phyloP scores from a whole-genome alignment of 1,140 invertebrate genomes.

The Dendroctonus valens region DNA sequence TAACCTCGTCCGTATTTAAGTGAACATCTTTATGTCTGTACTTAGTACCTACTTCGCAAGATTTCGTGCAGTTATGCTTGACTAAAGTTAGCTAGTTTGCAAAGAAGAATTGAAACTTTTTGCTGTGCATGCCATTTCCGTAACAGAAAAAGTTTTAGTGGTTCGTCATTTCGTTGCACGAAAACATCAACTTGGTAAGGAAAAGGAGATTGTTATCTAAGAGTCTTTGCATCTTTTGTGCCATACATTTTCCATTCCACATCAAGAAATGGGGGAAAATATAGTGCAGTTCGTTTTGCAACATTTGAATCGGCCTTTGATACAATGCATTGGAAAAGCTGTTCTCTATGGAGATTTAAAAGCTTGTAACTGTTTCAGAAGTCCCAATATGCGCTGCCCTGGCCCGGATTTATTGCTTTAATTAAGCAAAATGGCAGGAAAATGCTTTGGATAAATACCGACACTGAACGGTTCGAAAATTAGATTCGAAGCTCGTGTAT shows the following conservation, averaged over 20 bases:
- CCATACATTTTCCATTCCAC: too few species aligned
- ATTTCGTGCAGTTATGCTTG: conserved; percentile 19
- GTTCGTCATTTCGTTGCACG: not conserved
- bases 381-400: conserved; percentile 1
- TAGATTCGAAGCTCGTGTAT: too few species aligned
- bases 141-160: conserved; percentile 5
- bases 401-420: conserved; percentile 12
- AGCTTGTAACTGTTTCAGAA: not conserved
- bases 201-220: too few species aligned
- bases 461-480: too few species aligned
- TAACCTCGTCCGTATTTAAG: not conserved
- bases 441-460: not conserved
- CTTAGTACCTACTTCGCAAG: conserved; percentile 16
- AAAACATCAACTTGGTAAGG: too few species aligned
- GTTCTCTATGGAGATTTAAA: not conserved
- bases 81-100: conserved; percentile 14
- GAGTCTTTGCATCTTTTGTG: too few species aligned
- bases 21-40: conserved; percentile 11
- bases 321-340: not conserved
- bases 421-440: conserved; percentile 7
- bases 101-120: conserved; percentile 19
- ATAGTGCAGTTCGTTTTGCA: too few species aligned
- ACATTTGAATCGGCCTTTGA: too few species aligned
- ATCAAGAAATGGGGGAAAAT: too few species aligned
- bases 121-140: conserved; percentile 10